Conservation (phyloP, 2,888 invertebrate genomes). For the Eupithecia tripunctaria region DNA sequence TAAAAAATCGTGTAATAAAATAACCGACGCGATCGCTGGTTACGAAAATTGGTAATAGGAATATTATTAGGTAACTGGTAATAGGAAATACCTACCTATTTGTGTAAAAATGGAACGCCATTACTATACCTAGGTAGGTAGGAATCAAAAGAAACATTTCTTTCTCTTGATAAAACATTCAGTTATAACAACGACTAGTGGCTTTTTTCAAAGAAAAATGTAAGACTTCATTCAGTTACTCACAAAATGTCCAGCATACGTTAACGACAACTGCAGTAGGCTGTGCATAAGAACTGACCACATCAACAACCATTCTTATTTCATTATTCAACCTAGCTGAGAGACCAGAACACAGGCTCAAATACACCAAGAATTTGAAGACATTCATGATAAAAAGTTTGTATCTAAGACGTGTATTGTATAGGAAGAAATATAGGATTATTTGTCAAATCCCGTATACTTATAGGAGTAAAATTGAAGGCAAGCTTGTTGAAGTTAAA, state of each 20-base stretch:
- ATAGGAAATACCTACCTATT: neutral
- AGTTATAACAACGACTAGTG: too few species aligned
- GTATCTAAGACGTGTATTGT: neutral
- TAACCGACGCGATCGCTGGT: conserved; percentile 21
- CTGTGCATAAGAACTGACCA: conserved; percentile 57
- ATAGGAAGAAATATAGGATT: too few species aligned
- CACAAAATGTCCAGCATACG: conserved; percentile 63
- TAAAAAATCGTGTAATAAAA: conserved; percentile 40
- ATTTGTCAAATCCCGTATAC: too few species aligned
- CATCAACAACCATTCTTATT: conserved; percentile 59
- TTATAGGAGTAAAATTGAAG: neutral
- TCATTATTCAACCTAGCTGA: conserved; percentile 40
- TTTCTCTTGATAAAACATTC: too few species aligned
- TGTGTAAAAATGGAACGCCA: neutral
- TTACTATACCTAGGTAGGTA: neutral
- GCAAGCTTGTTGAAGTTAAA: neutral
- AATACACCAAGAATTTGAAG: conserved; percentile 3
- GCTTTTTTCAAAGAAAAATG: too few species aligned
- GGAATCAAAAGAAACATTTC: too few species aligned
- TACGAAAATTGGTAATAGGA: too few species aligned
- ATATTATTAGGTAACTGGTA: neutral
- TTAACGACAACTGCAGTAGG: conserved; percentile 58
- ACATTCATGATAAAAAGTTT: conserved; percentile 12
- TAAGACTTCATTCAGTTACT: conserved; percentile 41
- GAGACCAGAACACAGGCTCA: conserved; percentile 14